A percentile compares a stretch with the other conserved stretches of the same genome.
These are phyloP conservation scores for Pandemis corylana DNA, from an alignment of 2,888 invertebrate genomes.

Conservation along the genomic window DNA sequence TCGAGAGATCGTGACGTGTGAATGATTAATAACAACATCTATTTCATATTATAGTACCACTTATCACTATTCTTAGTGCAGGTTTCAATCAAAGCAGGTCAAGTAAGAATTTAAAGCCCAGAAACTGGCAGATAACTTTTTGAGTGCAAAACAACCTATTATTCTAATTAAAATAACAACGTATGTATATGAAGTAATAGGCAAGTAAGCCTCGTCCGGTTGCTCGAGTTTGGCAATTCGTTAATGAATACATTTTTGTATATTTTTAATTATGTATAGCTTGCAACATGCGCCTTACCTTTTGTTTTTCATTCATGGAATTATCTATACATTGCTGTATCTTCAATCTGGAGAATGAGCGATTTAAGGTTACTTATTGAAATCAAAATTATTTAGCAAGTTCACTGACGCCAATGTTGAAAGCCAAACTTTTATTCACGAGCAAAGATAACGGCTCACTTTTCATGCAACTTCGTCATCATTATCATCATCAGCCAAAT, in stretches of 20 bases:
- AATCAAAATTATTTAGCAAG: neutral
- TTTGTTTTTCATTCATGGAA: neutral
- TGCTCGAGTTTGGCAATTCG: conserved; percentile 27
- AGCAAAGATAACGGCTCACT: too few relatives aligned
- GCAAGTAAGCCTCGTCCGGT: conserved; percentile 29
- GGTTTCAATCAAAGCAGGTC: conserved; percentile 33
- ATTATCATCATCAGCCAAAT: too few relatives aligned
- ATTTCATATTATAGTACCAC: neutral
- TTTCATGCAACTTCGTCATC: too few relatives aligned
- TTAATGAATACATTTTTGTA: conserved; percentile 24
- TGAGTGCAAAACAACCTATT: conserved; percentile 15
- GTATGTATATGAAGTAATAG: conserved; percentile 27
- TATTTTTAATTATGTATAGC: conserved; percentile 17
- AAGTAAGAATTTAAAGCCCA: conserved; percentile 22
- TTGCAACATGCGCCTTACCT: neutral
- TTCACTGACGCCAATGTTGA: too few relatives aligned
- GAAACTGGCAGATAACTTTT: conserved; percentile 23
- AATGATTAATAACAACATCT: too few relatives aligned
- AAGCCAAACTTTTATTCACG: too few relatives aligned
- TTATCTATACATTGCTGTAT: neutral
- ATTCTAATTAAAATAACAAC: conserved; percentile 23
- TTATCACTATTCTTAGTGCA: neutral
- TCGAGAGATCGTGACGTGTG: too few relatives aligned
- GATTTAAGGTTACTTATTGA: neutral
- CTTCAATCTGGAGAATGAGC: neutral